A percentile compares a stretch with the other conserved stretches of the same genome.
Conservation (phyloP, 1,140 invertebrate genomes). For the Lepidurus apus region DNA sequence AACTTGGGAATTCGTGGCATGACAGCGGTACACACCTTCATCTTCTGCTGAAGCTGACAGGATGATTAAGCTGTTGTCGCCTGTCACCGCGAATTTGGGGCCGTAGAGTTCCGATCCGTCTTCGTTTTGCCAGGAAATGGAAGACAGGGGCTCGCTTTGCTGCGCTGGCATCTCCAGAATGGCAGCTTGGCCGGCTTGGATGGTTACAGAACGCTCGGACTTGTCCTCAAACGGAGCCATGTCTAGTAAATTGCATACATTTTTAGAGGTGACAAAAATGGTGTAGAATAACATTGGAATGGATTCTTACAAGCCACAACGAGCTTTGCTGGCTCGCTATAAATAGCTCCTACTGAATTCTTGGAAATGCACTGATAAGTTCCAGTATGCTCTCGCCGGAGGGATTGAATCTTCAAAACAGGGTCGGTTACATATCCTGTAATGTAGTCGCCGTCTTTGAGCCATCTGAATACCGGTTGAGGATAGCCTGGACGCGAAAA, state of each 20-base stretch:
- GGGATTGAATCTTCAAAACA: constrained; percentile 67
- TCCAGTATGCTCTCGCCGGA: constrained; percentile 70
- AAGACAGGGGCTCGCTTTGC: constrained; percentile 72
- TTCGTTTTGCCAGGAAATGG: constrained; percentile 75
- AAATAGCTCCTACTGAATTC: constrained; percentile 82
- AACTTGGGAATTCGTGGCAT: constrained; percentile 75
- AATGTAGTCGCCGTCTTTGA: constrained; percentile 63
- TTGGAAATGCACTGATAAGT: constrained; percentile 84
- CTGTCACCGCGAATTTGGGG: constrained; percentile 70
- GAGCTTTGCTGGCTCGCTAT: constrained; percentile 79
- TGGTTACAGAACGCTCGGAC: constrained; percentile 58
- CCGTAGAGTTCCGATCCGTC: constrained; percentile 63
- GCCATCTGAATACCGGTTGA: constrained; percentile 79
- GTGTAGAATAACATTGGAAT: constrained; percentile 24
- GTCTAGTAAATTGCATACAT: constrained; percentile 51
- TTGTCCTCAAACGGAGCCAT: constrained; percentile 74
- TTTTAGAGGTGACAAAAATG: constrained; percentile 31
- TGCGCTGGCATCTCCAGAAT: constrained; percentile 73
- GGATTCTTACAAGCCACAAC: constrained; percentile 72
- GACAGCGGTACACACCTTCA: constrained; percentile 64
- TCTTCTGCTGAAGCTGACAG: constrained; percentile 65
- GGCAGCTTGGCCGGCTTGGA: constrained; percentile 70
- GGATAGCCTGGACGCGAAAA: constrained; percentile 64
- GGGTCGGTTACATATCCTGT: constrained; percentile 38
- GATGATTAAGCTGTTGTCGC: constrained; percentile 71